Percentiles rank a stretch among this genome's conserved stretches.
Conservation (phyloP, 1,140 invertebrate species). For the Scaptomyza graminum region DNA sequence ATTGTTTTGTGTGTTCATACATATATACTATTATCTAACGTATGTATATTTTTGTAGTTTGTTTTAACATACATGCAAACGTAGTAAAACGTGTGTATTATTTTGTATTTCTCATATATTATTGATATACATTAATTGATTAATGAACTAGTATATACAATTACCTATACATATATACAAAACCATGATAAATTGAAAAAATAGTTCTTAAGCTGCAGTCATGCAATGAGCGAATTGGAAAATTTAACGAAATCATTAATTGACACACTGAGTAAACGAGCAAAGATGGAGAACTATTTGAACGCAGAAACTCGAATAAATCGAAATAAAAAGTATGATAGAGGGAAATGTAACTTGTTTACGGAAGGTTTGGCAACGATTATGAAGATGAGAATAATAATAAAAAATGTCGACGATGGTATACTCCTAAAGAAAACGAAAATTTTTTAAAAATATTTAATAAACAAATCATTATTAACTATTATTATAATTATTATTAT, state of each 20-base stretch:
- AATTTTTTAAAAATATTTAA: slow-evolving; percentile 81
- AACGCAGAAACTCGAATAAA: slow-evolving; percentile 12
- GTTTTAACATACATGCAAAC: slow-evolving; percentile 36
- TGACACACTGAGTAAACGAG: slow-evolving; percentile 27
- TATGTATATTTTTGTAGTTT: slow-evolving; percentile 21
- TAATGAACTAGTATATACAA: slow-evolving; percentile 47
- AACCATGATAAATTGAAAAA: slow-evolving; percentile 75
- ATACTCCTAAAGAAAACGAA: slow-evolving; percentile 71
- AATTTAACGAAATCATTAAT: slow-evolving; percentile 25
- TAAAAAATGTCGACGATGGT: slow-evolving; percentile 59
- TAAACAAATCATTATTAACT: slow-evolving; percentile 81
- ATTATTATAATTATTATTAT: slow-evolving; percentile 76
- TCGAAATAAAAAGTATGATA: slow-evolving; percentile 5
- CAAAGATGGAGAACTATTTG: neutral
- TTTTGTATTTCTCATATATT: slow-evolving; percentile 38
- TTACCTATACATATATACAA: slow-evolving; percentile 53
- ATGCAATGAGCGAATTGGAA: slow-evolving; percentile 33
- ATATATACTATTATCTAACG: slow-evolving; percentile 27
- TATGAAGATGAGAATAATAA: slow-evolving; percentile 37
- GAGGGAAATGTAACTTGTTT: slow-evolving; percentile 21
- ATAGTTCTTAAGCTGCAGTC: slow-evolving; percentile 67
- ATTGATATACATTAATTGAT: slow-evolving; percentile 23
- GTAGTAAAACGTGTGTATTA: slow-evolving; percentile 29
- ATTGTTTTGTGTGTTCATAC: slow-evolving; percentile 48
- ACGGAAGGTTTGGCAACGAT: slow-evolving; percentile 43